Conservation (phyloP, 37 sponge, comb jelly and placozoan species). For the Ianthella basta region DNA sequence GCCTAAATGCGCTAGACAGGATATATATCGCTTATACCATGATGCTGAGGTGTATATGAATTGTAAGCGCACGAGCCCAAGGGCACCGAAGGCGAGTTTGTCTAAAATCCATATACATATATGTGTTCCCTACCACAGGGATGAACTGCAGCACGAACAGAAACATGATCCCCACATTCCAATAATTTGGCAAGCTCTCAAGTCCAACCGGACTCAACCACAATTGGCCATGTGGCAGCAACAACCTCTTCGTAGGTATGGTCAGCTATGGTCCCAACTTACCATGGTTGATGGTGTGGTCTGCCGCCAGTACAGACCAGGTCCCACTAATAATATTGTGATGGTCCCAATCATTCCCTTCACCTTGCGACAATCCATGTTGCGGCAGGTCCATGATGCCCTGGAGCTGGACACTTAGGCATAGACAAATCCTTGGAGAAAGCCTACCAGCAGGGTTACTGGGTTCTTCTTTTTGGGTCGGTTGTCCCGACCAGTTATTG, state of each 20-base stretch:
- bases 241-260: background rate
- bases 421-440: background rate
- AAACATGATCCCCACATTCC: too few species aligned
- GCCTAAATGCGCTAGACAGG: too few species aligned
- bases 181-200: too few species aligned
- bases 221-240: background rate
- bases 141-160: too few species aligned
- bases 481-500: background rate
- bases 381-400: background rate
- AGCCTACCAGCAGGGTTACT: background rate
- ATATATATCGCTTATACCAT: too few species aligned
- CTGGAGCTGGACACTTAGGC: slow-evolving; percentile 1
- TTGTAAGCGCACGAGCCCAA: too few species aligned
- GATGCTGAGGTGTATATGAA: too few species aligned
- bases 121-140: too few species aligned
- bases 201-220: too few species aligned
- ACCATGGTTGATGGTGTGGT: slow-evolving; percentile 8
- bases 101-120: too few species aligned
- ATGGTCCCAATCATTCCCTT: background rate
- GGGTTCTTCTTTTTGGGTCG: background rate
- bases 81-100: too few species aligned
- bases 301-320: background rate
- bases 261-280: slow-evolving; percentile 4
- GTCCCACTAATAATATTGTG: background rate
- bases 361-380: background rate